Conservation (phyloP, 64 coral and sea anemone species). For the Dendrophyllia cribrosa region DNA sequence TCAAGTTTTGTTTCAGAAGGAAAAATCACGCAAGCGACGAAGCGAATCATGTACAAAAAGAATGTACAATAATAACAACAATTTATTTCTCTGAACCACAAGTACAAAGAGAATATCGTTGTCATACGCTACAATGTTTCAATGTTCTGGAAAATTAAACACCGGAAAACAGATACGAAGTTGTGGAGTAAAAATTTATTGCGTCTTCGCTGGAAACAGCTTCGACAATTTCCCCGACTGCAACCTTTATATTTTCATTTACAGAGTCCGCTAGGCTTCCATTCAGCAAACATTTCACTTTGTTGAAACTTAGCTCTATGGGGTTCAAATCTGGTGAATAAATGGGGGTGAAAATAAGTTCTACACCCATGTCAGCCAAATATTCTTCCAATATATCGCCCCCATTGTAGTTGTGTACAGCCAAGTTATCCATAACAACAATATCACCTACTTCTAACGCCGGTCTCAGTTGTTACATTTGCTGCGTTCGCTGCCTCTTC, state of each 20-base stretch:
- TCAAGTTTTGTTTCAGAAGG: no score
- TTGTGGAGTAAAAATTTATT: conserved; percentile 13
- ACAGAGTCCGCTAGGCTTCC: not conserved
- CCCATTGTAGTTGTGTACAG: not conserved
- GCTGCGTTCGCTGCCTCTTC: no score
- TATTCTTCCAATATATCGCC: not conserved
- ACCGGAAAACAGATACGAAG: conserved; percentile 25
- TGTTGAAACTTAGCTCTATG: conserved; percentile 57
- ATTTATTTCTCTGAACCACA: not conserved
- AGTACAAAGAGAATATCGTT: no score
- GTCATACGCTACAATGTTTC: no score
- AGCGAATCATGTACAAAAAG: not conserved
- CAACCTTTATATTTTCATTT: conserved; percentile 15
- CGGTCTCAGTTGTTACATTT: conserved; percentile 6
- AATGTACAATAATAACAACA: not conserved
- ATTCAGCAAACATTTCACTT: conserved; percentile 43
- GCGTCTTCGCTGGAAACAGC: conserved; percentile 10
- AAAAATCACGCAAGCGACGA: no score
- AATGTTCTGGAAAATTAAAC: not conserved
- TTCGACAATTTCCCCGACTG: conserved; percentile 16
- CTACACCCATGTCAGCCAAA: conserved; percentile 25
- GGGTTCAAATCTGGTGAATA: conserved; percentile 74
- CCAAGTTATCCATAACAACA: conserved; percentile 54
- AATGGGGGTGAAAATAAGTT: no score
- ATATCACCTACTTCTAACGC: conserved; percentile 54